Conservation (phyloP, 2,797 vertebrate species). For the Nasua narica region DNA sequence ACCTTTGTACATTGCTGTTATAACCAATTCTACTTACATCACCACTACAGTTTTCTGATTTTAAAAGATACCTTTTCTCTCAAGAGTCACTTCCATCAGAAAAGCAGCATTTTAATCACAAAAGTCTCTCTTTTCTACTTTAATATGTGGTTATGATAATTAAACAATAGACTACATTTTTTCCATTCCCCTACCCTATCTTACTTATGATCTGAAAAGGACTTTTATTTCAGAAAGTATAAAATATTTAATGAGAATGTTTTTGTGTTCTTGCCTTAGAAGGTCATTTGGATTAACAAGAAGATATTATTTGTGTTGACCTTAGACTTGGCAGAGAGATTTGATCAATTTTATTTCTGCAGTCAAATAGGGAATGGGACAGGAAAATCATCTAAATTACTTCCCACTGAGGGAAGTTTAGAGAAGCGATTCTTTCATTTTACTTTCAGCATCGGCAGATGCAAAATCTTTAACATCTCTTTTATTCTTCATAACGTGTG, state of each 20-base stretch:
- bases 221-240: slow-evolving; percentile 13
- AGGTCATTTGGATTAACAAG: slow-evolving; percentile 15
- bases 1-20: background rate
- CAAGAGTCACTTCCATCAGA: background rate
- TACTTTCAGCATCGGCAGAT: background rate
- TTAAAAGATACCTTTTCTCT: background rate
- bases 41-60: background rate
- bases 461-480: background rate
- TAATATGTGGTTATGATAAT: background rate
- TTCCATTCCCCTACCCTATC: background rate
- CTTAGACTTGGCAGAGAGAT: slow-evolving; percentile 17
- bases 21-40: background rate
- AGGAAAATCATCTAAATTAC: background rate
- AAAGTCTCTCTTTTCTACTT: slow-evolving; percentile 6
- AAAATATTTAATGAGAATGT: background rate
- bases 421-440: slow-evolving; percentile 22
- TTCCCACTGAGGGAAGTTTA: background rate
- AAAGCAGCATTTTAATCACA: background rate
- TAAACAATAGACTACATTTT: slow-evolving; percentile 8
- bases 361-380: background rate
- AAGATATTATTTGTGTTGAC: background rate
- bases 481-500: background rate
- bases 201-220: slow-evolving; percentile 24
- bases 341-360: slow-evolving; percentile 27
- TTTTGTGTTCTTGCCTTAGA: background rate